A percentile compares a stretch with the other conserved stretches of the same genome.
Evolutionary conservation across 2,113 vertebrate genomes (phyloP).

Genomic region (Lampris megalopsis): DNA sequence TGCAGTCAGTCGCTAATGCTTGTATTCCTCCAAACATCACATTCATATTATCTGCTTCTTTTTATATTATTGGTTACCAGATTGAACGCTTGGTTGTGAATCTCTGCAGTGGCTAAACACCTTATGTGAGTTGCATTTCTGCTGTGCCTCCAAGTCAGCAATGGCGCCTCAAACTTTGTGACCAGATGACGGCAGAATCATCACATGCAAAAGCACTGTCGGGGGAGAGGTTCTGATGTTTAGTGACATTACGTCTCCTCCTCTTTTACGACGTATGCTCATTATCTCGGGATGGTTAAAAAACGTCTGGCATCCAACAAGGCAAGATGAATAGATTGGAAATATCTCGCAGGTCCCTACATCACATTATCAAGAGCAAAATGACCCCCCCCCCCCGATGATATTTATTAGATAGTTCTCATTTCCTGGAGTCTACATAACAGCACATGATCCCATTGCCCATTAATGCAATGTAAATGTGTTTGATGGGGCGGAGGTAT

Average conservation of each 20-base stretch:
- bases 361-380: constrained; percentile 3
- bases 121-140: not conserved
- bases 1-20: not conserved
- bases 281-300: constrained; percentile 10
- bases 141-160: no score
- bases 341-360: not conserved
- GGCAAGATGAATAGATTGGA: no score
- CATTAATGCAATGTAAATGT: constrained; percentile 53
- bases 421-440: constrained; percentile 12
- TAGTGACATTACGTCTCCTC: constrained; percentile 9
- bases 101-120: not conserved
- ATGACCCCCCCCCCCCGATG: not conserved
- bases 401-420: no score
- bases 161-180: not conserved
- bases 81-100: not conserved
- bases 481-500: constrained; percentile 55
- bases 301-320: constrained; percentile 1
- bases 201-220: not conserved
- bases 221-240: not conserved
- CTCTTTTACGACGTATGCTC: constrained; percentile 3
- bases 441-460: constrained; percentile 24
- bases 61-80: not conserved
- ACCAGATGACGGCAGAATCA: not conserved
- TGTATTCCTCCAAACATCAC: not conserved
- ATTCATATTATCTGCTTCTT: not conserved